phyloP scores from a whole-genome alignment of 2,888 invertebrate genomes.

The Crossocerus cetratus region DNA sequence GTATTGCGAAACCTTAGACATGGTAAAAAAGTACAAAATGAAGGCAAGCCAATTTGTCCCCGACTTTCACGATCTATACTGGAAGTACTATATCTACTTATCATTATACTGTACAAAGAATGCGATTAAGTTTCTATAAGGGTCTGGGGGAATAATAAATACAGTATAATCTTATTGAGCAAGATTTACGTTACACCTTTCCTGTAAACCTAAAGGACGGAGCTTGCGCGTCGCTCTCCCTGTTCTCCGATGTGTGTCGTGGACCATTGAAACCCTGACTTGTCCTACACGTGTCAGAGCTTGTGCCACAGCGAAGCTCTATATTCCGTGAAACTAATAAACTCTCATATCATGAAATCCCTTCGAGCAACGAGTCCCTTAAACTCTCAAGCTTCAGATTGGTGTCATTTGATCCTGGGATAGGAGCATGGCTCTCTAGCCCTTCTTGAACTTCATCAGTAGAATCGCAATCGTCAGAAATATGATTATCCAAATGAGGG shows the following conservation, averaged over 20 bases:
- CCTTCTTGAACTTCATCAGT: slow-evolving; percentile 90
- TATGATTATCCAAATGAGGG: slow-evolving; percentile 87
- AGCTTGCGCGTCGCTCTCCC: too few species aligned
- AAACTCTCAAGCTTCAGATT: too few species aligned
- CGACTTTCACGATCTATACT: background rate
- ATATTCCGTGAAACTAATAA: background rate
- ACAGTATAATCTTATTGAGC: slow-evolving; percentile 38
- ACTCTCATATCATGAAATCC: too few species aligned
- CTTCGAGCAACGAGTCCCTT: too few species aligned
- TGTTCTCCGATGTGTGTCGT: too few species aligned
- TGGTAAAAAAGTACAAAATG: too few species aligned
- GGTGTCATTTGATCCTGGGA: background rate
- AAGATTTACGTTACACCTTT: slow-evolving; percentile 19
- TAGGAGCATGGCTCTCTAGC: slow-evolving; percentile 75
- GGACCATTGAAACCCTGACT: too few species aligned
- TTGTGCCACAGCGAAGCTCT: background rate
- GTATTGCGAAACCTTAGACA: too few species aligned
- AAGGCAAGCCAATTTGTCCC: too few species aligned
- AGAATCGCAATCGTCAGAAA: slow-evolving; percentile 87
- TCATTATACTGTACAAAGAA: slow-evolving; percentile 22
- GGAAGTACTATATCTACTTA: slow-evolving; percentile 4
- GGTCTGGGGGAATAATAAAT: slow-evolving; percentile 24
- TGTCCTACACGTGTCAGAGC: too few species aligned
- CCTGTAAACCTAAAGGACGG: background rate
- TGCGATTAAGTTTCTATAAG: background rate